Evolutionary conservation across 2,797 vertebrate genomes (phyloP).

Genomic region (Arctocebus calabarensis): DNA sequence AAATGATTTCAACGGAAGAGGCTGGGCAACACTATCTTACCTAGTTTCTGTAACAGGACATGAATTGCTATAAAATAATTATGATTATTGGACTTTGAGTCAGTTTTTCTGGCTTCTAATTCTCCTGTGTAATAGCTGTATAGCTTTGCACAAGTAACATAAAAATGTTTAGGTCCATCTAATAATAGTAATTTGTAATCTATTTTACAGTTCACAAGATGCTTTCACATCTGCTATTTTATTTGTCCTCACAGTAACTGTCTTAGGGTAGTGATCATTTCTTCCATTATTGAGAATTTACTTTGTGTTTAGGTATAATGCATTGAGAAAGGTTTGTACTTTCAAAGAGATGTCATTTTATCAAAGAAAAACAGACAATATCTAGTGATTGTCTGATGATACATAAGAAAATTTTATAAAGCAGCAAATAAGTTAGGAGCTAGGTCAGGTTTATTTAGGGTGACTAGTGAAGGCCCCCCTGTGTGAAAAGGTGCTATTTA

Average conservation of each 20-base stretch:
- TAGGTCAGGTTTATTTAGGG: not conserved
- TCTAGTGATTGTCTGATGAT: not conserved
- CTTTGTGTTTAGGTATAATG: not conserved
- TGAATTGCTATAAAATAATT: not conserved
- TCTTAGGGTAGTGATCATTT: not conserved
- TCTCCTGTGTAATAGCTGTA: not conserved
- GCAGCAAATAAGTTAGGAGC: not conserved
- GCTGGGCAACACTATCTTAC: not conserved
- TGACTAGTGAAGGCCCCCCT: not conserved
- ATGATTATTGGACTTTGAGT: not conserved
- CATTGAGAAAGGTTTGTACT: not conserved
- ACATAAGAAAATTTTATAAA: not conserved
- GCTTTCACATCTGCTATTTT: not conserved
- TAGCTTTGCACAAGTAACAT: not conserved
- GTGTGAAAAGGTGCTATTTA: not conserved
- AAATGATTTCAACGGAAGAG: not conserved
- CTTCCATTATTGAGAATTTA: not conserved
- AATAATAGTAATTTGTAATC: not conserved
- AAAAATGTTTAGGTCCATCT: not conserved
- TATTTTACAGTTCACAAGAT: not conserved
- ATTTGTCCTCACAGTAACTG: not conserved
- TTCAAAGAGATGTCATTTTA: not conserved
- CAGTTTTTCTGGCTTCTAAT: not conserved
- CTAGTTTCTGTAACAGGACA: not conserved
- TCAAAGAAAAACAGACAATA: not conserved